phyloP scores from a whole-genome alignment of 2,113 vertebrate species.

The Pyrgilauda ruficollis region DNA sequence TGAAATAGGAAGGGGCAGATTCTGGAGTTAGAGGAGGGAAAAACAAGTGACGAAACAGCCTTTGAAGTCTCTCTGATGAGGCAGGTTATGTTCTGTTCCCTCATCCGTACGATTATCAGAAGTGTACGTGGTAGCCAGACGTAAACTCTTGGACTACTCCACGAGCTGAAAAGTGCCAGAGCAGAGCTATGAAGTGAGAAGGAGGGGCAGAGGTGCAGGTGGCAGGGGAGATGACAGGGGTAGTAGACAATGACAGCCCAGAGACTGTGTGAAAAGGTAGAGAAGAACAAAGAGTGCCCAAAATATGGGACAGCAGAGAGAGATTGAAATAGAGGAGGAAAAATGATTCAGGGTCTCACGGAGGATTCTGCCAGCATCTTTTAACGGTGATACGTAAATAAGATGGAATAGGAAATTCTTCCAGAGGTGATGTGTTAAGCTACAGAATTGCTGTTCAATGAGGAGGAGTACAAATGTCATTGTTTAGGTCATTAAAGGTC shows the following conservation, averaged over 20 bases:
- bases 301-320: neutral
- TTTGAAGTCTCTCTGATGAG: neutral
- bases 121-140: fast-evolving
- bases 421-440: neutral
- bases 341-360: neutral
- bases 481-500: neutral
- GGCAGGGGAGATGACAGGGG: neutral
- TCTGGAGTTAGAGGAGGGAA: neutral
- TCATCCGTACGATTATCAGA: neutral
- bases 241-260: neutral
- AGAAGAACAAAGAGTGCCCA: neutral
- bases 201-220: neutral
- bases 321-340: neutral
- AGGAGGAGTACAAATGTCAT: neutral
- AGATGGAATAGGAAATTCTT: neutral
- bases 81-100: neutral
- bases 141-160: neutral
- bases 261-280: fast-evolving
- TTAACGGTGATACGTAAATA: neutral
- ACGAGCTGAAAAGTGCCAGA: neutral
- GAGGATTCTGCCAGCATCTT: neutral
- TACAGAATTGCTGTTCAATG: neutral
- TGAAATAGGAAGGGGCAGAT: neutral
- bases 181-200: neutral
- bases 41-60: neutral